Conservation (phyloP, 2,113 vertebrate species). For the Psittacara wagleri region DNA sequence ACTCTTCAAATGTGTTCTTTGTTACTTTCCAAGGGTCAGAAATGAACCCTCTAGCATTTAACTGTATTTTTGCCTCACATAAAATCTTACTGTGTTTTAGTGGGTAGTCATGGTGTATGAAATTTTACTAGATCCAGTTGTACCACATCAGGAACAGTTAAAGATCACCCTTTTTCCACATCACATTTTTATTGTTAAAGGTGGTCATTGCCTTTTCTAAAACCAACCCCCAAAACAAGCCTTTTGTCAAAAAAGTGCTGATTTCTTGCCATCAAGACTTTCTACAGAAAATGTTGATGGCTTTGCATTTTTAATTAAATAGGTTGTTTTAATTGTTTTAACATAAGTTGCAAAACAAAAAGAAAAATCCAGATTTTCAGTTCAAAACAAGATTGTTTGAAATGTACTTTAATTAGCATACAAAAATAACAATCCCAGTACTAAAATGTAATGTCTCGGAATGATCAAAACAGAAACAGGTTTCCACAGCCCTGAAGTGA, state of each 20-base stretch:
- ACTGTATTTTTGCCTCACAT: not conserved
- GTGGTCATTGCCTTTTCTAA: not conserved
- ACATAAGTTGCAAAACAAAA: slow-evolving; percentile 57
- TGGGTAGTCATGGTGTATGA: not conserved
- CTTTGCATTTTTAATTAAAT: slow-evolving; percentile 61
- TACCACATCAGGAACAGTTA: not conserved
- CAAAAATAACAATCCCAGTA: slow-evolving; percentile 58
- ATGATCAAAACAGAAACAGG: slow-evolving; percentile 67
- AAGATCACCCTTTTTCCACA: not conserved
- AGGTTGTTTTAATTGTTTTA: slow-evolving; percentile 50
- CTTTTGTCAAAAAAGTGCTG: slow-evolving; percentile 21
- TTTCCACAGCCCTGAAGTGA: slow-evolving; percentile 44
- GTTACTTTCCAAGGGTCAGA: not conserved
- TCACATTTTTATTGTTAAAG: not conserved
- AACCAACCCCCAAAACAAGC: not conserved
- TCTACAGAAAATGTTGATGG: slow-evolving; percentile 2
- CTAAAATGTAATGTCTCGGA: slow-evolving; percentile 58
- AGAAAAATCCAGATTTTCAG: slow-evolving; percentile 47
- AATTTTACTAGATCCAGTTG: not conserved
- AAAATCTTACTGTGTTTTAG: not conserved
- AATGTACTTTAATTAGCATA: slow-evolving; percentile 66
- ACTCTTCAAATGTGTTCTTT: not conserved
- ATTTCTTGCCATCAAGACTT: slow-evolving; percentile 45
- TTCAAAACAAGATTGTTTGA: slow-evolving; percentile 69
- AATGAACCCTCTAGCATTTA: not conserved